Percentiles rank a stretch among this genome's conserved stretches.
Conservation (phyloP, 2,888 invertebrate species). For the Gnatocerus cornutus region DNA sequence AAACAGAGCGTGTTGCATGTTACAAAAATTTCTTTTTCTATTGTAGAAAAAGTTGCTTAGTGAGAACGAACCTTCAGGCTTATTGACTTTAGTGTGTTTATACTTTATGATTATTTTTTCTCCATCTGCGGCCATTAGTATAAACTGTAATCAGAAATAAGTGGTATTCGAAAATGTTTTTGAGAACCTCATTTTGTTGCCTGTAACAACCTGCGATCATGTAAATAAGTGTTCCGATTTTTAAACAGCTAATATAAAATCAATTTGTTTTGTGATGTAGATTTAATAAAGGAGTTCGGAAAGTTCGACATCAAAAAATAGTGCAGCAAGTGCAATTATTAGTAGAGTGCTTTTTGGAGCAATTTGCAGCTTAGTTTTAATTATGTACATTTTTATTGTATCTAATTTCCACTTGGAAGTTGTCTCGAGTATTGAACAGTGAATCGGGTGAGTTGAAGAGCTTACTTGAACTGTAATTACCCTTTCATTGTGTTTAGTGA, state of each 20-base stretch:
- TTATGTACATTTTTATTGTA: constrained; percentile 11
- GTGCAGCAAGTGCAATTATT: background rate
- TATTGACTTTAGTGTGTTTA: background rate
- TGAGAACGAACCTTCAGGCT: no score
- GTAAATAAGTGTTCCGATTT: constrained; percentile 2
- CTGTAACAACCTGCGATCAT: constrained; percentile 1
- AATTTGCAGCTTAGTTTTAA: constrained; percentile 3
- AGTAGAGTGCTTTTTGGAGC: background rate
- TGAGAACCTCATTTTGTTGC: background rate
- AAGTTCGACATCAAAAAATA: background rate
- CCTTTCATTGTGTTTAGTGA: constrained; percentile 32
- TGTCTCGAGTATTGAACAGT: constrained; percentile 5
- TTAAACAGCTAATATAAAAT: constrained; percentile 3
- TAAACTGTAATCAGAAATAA: background rate
- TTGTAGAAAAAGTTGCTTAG: no score
- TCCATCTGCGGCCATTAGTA: background rate
- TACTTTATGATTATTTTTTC: background rate
- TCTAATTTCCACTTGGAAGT: constrained; percentile 5
- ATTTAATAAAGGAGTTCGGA: constrained; percentile 1
- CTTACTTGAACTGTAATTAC: constrained; percentile 17
- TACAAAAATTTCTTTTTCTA: no score
- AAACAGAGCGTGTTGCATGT: background rate
- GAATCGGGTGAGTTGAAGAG: constrained; percentile 4
- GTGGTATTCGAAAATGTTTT: background rate
- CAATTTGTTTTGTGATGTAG: constrained; percentile 1